Conservation (phyloP, 2,113 vertebrate species). For the Dromiciops gliroides region DNA sequence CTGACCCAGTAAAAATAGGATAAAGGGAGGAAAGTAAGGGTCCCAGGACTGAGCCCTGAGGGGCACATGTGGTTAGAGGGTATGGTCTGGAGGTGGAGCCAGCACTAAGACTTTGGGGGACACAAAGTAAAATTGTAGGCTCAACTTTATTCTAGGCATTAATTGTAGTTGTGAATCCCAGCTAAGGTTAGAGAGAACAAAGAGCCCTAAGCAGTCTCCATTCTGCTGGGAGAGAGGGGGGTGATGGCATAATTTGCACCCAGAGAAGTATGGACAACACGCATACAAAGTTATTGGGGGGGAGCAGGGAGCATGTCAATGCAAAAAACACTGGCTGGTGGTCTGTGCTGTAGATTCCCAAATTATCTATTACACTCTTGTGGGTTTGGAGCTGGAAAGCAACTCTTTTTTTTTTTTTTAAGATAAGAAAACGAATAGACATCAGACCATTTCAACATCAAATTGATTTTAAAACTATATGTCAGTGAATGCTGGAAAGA, state of each 20-base stretch:
- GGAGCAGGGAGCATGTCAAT: not conserved
- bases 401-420: not conserved
- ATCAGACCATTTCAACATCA: too few relatives aligned
- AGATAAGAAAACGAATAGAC: not conserved
- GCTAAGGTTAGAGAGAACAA: not conserved
- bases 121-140: too few relatives aligned
- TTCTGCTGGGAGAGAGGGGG: not conserved
- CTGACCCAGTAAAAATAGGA: too few relatives aligned
- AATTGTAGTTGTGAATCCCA: not conserved
- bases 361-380: not conserved
- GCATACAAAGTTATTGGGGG: too few relatives aligned
- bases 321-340: too few relatives aligned
- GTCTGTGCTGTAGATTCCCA: not conserved
- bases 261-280: too few relatives aligned
- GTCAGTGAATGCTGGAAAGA: too few relatives aligned
- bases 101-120: too few relatives aligned
- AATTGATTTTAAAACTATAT: not conserved
- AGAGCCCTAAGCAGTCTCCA: not conserved
- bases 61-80: too few relatives aligned
- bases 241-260: not conserved
- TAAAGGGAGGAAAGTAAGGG: too few relatives aligned
- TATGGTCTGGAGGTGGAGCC: not conserved
- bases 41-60: too few relatives aligned
- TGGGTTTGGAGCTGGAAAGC: not conserved
- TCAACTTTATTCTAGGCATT: not conserved